Evolutionary conservation across 2,113 vertebrate species (phyloP), one percentile per base, ranked within the genome.

Genomic region (Charina bottae): DNA sequence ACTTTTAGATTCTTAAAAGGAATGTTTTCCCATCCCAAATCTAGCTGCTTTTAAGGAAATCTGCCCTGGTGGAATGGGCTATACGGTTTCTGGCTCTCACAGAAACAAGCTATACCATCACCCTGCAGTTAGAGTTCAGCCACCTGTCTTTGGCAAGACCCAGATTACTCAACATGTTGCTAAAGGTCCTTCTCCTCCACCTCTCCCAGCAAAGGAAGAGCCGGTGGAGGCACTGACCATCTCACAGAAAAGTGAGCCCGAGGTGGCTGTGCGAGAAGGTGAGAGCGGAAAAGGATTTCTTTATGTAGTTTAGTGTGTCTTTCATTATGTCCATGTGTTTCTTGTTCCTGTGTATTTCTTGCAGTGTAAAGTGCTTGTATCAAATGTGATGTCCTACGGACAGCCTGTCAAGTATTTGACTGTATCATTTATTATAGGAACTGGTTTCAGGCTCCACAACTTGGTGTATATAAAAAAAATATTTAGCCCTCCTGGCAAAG

Each of bases 61-160:
- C 97, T 99, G 99, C 97, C 99, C 99, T 93, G 99, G 99, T 97
- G 99, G 99, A 97, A 99, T 99, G 99, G 99, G 99, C 96, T 99
- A 99, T 98, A 99, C 99, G 90, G 98, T 99, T 97, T 98, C 98
- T 97, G 98, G 98, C 96, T 97, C 98, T 96, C 98, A 98, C 96
- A 98, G 98, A 97, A 99, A 99, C 97, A 98, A 98, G 97, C 97
- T 97, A 97, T 97, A 97, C 96, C 97, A 97, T 98, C 97, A 98
- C 96, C 98, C 98, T 93, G 98, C 98, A 97, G 97, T 98, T 97
- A 98, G 97, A 98, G 97, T 97, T 94, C 97, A 97, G 95, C 96
- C 96, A 98, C 97, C 97, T 97, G 97, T 97, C 97, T 97, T 96
- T 97, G 97, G 97, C 98, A 97, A 98, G 97, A 97, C 98, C 96